Conservation (phyloP, 2,113 vertebrate genomes). For the Salminus brasiliensis region DNA sequence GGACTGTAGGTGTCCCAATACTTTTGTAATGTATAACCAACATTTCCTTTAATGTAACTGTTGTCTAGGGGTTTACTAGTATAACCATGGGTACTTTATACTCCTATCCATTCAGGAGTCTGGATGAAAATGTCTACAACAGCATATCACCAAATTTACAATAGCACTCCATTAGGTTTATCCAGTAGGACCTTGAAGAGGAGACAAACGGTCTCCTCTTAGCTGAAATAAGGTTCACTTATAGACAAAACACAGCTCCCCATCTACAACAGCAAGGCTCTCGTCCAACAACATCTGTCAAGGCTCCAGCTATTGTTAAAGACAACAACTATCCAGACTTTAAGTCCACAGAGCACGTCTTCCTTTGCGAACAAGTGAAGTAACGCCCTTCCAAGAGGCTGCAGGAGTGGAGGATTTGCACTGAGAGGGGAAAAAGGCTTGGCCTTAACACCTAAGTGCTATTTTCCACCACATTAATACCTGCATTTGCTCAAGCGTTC, state of each 20-base stretch:
- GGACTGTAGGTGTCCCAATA: no score
- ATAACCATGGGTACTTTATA: neutral
- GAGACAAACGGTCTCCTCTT: slow-evolving; percentile 40
- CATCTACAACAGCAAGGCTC: neutral
- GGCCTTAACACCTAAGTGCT: accelerated
- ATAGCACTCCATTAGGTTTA: no score
- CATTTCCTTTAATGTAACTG: no score
- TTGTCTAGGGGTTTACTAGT: neutral
- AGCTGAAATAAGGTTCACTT: neutral
- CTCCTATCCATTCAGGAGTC: no score
- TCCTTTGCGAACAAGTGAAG: neutral
- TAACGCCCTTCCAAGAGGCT: neutral
- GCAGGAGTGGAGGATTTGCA: neutral
- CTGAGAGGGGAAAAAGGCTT: neutral
- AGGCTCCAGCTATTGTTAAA: neutral
- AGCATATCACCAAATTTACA: neutral
- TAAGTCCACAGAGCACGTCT: neutral
- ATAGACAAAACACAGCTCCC: slow-evolving; percentile 48
- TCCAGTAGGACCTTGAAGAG: slow-evolving; percentile 32
- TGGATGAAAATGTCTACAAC: no score
- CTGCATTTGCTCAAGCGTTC: neutral
- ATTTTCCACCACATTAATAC: slow-evolving; percentile 1
- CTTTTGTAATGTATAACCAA: no score
- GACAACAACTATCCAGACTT: neutral
- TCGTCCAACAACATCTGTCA: neutral